Evolutionary conservation across 2,888 invertebrate genomes (phyloP), one percentile per base, ranked within the genome.

Genomic region (Callosobruchus maculatus): DNA sequence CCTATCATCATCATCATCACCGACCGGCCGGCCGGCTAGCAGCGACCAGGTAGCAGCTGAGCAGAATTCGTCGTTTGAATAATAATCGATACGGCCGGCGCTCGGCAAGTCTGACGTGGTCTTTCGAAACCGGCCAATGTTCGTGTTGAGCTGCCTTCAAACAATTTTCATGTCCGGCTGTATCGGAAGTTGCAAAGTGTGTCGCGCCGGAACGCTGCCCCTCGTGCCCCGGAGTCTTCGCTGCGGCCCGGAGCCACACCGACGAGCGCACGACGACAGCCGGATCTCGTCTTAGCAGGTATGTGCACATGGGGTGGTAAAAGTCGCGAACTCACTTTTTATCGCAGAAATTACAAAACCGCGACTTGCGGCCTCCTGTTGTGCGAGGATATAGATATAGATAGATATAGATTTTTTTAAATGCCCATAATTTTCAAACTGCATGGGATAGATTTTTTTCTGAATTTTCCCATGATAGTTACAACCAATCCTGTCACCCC

Each of bases 71-170:
- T 49, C 13, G 49, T n/a, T n/a, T n/a, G n/a, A n/a, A n/a, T 5
- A 49, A 49, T 49, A 49, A 49, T 49, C 49, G 49, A 49, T 49
- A 49, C 13, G n/a, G n/a, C n/a, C 13, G 13, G 13, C 49, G 49
- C 49, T 49, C 18, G 49, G 49, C 13, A 49, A 49, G 72, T 75
- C 78, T 78, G 78, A 78, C 78, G 78, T 78, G 78, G 78, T 78
- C 76, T 78, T 77, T 76, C 73, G 68, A 77, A 74, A 77, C 72
- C 74, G 76, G 75, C 72, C 72, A 74, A 68, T 73, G 72, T 49
- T 49, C 49, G 49, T 49, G 49, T 49, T 5, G 49, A 49, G 49
- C 13, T 49, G 49, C 49, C 49, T 49, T 49, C 49, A 49, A 49
- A 49, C 49, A 49, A 49, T 49, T 49, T 49, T 49, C 49, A 49